Evolutionary conservation across 2,113 vertebrate species (phyloP), one percentile per base, ranked within the genome.

Genomic region (Petromus typicus): DNA sequence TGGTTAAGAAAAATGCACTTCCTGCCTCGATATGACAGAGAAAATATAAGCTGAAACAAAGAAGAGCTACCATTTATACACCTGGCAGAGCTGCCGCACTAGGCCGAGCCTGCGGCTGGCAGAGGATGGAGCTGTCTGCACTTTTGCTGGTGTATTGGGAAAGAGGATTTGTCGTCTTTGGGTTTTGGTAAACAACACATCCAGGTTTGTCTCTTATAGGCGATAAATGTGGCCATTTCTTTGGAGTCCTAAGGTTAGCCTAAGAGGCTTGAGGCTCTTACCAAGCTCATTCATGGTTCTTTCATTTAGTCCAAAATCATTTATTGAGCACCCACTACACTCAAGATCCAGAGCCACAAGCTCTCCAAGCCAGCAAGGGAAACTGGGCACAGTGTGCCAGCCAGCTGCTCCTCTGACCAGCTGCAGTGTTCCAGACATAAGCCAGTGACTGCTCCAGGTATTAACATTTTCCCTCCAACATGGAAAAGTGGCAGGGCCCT

Each of bases 1-100:
- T 10, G 5, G 48, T 48, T 18, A 10, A 34, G n/a, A 37, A 37
- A 79, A 78, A 93, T 1, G 8, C 5, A 45, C 25, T 17, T 79
- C 22, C 40, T 1, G 45, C 4, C 66, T 43, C 56, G 27, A 20
- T 5, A 10, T 73, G 43, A 79, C 59, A 76, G 59, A 86, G 25
- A 32, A 57, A 14, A 7, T 3, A 14, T 3, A 11, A 56, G 32
- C 54, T 6, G 56, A 34, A n/a, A 56, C 0, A 1, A 34, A 40
- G 57, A 4, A 1, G 48, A 1, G 37, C 5, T 25, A 3, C 25
- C 43, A 1, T n/a, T 6, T 18, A 13, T 1, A 8, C 23, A 17
- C 18, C 27, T 2, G 25, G n/a, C 43, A 76, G 23, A 12, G 8
- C 23, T 16, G 12, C 7, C 32, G 48, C 37, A 12, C 7, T 0